Conservation (phyloP, 2,888 invertebrate genomes). For the Harmothoe impar region DNA sequence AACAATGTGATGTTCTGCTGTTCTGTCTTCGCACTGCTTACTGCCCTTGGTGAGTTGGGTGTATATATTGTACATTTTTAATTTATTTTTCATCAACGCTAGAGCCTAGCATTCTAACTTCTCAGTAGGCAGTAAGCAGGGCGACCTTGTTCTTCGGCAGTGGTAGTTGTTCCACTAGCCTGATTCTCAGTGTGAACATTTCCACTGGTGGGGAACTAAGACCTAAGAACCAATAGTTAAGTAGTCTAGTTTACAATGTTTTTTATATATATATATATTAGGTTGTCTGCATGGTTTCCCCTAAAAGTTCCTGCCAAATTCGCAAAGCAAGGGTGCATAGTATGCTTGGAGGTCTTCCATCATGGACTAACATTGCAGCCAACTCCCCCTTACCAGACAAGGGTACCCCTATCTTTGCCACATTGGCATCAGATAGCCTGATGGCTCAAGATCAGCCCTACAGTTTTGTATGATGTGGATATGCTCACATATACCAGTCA, state of each 20-base stretch:
- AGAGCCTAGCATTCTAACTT: slow-evolving; percentile 29
- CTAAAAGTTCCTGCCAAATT: slow-evolving; percentile 27
- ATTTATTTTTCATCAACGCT: slow-evolving; percentile 42
- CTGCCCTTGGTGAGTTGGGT: background rate
- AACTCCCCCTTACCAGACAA: background rate
- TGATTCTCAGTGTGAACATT: background rate
- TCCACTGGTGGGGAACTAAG: background rate
- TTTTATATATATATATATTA: slow-evolving; percentile 19
- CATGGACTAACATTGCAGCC: background rate
- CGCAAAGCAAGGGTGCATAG: background rate
- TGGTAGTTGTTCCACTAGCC: slow-evolving; percentile 22
- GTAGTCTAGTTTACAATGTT: slow-evolving; percentile 4
- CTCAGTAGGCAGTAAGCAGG: background rate
- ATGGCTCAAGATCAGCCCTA: background rate
- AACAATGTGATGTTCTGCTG: slow-evolving; percentile 35
- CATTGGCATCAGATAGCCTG: background rate
- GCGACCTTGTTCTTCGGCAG: background rate
- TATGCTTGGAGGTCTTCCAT: background rate
- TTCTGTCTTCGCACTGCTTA: slow-evolving; percentile 7
- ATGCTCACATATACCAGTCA: background rate
- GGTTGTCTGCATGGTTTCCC: slow-evolving; percentile 17
- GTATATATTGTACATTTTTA: slow-evolving; percentile 45
- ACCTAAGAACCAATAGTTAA: slow-evolving; percentile 21
- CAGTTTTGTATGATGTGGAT: background rate
- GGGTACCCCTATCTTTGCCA: no score